phyloP scores from a whole-genome alignment of 2,797 vertebrate species.

The Champsocephalus esox region DNA sequence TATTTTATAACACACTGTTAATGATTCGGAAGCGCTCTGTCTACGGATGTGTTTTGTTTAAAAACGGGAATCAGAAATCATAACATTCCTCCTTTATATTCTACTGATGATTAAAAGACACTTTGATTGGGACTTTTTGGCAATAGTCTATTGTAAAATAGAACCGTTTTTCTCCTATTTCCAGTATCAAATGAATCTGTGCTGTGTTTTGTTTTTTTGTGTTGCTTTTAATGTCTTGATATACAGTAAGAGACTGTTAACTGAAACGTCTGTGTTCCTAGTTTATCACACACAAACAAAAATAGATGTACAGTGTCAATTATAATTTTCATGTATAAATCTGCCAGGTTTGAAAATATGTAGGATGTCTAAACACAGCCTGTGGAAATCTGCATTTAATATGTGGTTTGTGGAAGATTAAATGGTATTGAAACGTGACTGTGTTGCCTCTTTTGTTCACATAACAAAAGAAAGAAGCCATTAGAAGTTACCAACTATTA shows the following conservation, averaged over 20 bases:
- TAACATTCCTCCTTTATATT: slow-evolving; percentile 49
- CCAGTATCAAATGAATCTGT: slow-evolving; percentile 49
- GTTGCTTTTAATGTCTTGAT: slow-evolving; percentile 33
- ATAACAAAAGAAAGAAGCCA: slow-evolving; percentile 14
- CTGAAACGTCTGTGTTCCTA: slow-evolving; percentile 33
- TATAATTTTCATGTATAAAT: slow-evolving; percentile 45
- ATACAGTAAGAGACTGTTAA: slow-evolving; percentile 38
- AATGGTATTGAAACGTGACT: slow-evolving; percentile 44
- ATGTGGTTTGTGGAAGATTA: slow-evolving; percentile 59
- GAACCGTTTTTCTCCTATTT: slow-evolving; percentile 36
- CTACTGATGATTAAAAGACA: slow-evolving; percentile 27
- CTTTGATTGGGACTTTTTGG: slow-evolving; percentile 36
- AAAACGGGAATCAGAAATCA: slow-evolving; percentile 16
- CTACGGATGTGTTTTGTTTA: slow-evolving; percentile 18
- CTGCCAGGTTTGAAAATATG: slow-evolving; percentile 30
- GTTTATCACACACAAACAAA: slow-evolving; percentile 52
- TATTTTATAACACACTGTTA: not conserved
- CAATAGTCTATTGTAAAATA: slow-evolving; percentile 42
- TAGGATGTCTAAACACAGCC: slow-evolving; percentile 37
- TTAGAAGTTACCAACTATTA: not conserved
- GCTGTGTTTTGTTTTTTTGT: slow-evolving; percentile 42
- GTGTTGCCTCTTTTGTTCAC: slow-evolving; percentile 22
- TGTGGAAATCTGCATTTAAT: slow-evolving; percentile 41
- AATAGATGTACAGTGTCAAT: slow-evolving; percentile 61
- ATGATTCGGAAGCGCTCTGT: not conserved